Evolutionary conservation across 1,140 invertebrate species (phyloP), one percentile per base, ranked within the genome.

Genomic region (Lordiphosa mommai): DNA sequence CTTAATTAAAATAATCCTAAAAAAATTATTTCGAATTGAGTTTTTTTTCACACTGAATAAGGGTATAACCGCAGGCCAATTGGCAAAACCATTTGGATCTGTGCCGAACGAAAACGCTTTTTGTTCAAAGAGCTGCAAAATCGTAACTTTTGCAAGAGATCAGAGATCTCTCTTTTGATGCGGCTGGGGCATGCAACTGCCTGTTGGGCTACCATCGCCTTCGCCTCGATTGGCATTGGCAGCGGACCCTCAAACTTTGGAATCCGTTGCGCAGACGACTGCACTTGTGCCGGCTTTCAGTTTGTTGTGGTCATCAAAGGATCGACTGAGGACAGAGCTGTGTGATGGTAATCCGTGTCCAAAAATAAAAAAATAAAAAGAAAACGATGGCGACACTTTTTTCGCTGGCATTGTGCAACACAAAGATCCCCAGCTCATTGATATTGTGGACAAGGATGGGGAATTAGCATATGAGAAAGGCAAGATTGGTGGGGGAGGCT

Each of bases 251-350:
- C 73, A 86, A 76, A 84, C 79, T 72, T 87, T 72, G 84, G 68
- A 84, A 77, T n/a, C 72, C 72, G 72, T 72, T 57, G 64, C 65
- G 71, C 72, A 60, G 59, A 60, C 73, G 84, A 87, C 84, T 85
- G 63, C 61, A 79, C 84, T 87, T 87, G 84, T 87, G 84, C 84
- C 84, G 84, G 40, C 84, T 79, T 86, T 87, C 84, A 87, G 66
- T 74, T 77, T 64, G 67, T 61, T 64, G 57, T 57, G 67, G 58
- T 66, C 77, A 84, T 82, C 76, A 82, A 84, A 47, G 61, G 52
- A 79, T 69, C 57, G 53, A 76, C 70, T 29, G 2, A 3, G 37
- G 44, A 52, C 67, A 56, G 43, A 40, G 29, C 12, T 33, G 30
- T 32, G 44, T 56, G 38, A 43, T 58, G 59, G 60, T 73, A 64